Conservation (phyloP, 2,797 vertebrate genomes). For the Lithobates sylvaticus region DNA sequence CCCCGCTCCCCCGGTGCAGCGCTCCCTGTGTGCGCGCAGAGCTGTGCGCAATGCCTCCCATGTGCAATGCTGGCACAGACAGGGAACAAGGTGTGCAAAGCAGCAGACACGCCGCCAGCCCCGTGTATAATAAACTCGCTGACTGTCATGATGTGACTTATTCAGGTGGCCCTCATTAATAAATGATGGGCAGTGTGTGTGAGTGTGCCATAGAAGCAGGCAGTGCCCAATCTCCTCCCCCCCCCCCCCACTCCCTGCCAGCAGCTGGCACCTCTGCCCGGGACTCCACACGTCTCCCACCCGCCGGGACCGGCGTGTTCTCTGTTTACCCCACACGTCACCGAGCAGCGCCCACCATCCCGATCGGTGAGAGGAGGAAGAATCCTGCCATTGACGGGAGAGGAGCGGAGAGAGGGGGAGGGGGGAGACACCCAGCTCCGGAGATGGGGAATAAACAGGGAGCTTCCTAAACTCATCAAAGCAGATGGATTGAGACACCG, state of each 20-base stretch:
- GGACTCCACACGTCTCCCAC: constrained; percentile 19
- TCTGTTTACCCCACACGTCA: constrained; percentile 51
- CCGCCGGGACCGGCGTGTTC: constrained; percentile 26
- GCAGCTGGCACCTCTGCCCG: constrained; percentile 21
- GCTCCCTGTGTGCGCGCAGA: no score
- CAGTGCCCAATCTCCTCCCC: no score
- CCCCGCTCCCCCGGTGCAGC: no score
- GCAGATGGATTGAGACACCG: constrained; percentile 48
- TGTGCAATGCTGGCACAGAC: no score
- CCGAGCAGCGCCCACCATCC: constrained; percentile 2
- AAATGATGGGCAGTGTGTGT: not conserved
- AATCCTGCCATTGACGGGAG: constrained; percentile 39
- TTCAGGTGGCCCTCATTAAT: not conserved
- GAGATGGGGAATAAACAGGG: constrained; percentile 45
- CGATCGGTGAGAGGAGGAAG: constrained; percentile 6
- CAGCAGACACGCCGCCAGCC: no score
- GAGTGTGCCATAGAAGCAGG: not conserved
- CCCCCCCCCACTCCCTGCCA: not conserved
- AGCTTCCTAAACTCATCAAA: constrained; percentile 40
- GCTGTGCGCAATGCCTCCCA: no score
- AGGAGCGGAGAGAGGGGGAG: not conserved
- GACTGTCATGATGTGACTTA: no score
- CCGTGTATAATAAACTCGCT: no score
- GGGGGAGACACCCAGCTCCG: constrained; percentile 30
- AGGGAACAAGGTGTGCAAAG: no score